These are phyloP conservation scores for Petrophora chlorosata DNA, from an alignment of 2,888 invertebrate genomes.

Conservation along the genomic window DNA sequence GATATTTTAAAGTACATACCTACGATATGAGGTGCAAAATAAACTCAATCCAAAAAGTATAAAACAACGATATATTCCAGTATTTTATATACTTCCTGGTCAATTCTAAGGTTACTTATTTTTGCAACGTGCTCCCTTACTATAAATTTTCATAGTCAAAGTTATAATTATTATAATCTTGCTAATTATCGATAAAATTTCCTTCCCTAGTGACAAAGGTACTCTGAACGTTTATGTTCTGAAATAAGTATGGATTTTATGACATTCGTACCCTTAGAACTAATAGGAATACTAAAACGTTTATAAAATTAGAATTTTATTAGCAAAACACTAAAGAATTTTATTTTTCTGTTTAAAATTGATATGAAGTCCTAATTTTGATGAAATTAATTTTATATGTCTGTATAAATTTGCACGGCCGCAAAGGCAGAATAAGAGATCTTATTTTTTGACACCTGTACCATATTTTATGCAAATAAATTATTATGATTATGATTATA, in stretches of 20 bases:
- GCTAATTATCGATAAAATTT: constrained; percentile 53
- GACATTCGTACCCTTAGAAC: background rate
- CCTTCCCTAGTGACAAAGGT: constrained; percentile 37
- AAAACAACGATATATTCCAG: background rate
- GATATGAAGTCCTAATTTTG: too few species aligned
- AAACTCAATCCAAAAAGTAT: too few species aligned
- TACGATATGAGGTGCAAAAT: too few species aligned
- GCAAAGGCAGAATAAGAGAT: too few species aligned
- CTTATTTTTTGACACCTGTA: too few species aligned
- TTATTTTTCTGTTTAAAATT: too few species aligned
- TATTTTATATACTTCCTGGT: background rate
- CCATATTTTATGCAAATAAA: too few species aligned
- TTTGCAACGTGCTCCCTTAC: constrained; percentile 30
- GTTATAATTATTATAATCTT: constrained; percentile 29
- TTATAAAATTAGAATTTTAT: background rate
- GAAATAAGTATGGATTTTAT: constrained; percentile 26
- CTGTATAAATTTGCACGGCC: too few species aligned
- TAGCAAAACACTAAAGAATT: too few species aligned
- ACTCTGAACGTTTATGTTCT: constrained; percentile 42
- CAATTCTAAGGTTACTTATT: background rate
- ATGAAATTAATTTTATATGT: too few species aligned
- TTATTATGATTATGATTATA: too few species aligned
- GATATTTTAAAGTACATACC: too few species aligned
- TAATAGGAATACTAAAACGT: background rate
- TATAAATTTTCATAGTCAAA: constrained; percentile 50